These are phyloP conservation scores for Ormyrus rosae DNA, from an alignment of 2,888 invertebrate genomes.

Conservation along the genomic window DNA sequence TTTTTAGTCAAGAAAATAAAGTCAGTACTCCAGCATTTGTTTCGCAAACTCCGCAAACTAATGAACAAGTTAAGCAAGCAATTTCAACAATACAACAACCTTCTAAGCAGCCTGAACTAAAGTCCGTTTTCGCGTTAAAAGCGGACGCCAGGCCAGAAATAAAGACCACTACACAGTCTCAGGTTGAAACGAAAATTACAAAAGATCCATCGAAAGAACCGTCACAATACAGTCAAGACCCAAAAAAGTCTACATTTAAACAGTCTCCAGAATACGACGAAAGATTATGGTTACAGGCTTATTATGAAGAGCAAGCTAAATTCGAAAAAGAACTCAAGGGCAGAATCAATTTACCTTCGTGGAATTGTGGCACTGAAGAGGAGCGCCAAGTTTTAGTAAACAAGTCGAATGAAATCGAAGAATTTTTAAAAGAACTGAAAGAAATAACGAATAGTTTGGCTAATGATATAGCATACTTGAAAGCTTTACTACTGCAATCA, in stretches of 20 bases:
- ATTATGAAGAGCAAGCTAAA: slow-evolving; percentile 67
- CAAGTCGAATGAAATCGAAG: slow-evolving; percentile 78
- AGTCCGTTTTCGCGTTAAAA: slow-evolving; percentile 13
- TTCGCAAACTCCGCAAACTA: slow-evolving; percentile 27
- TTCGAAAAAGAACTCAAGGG: slow-evolving; percentile 70
- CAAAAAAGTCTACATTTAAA: slow-evolving; percentile 53
- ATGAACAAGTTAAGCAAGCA: slow-evolving; percentile 41
- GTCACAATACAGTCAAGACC: not conserved
- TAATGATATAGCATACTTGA: slow-evolving; percentile 79
- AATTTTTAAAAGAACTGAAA: slow-evolving; percentile 80
- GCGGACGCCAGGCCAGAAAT: slow-evolving; percentile 24
- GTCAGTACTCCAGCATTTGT: not conserved
- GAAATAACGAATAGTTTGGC: slow-evolving; percentile 80
- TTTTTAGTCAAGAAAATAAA: slow-evolving; percentile 42
- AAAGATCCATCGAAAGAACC: slow-evolving; percentile 52
- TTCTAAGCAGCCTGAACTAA: not conserved
- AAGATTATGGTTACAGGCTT: slow-evolving; percentile 66
- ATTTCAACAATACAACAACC: slow-evolving; percentile 48
- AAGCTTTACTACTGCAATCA: slow-evolving; percentile 78
- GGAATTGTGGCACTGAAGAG: slow-evolving; percentile 79
- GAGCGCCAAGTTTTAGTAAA: slow-evolving; percentile 78
- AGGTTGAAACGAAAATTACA: slow-evolving; percentile 52
- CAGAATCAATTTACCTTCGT: slow-evolving; percentile 62
- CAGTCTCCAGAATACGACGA: slow-evolving; percentile 63
- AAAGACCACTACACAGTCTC: slow-evolving; percentile 13